A percentile compares a stretch with the other conserved stretches of the same genome.
These are phyloP conservation scores for Argyrosomus japonicus DNA, from an alignment of 2,113 vertebrate genomes.

Conservation along the genomic window DNA sequence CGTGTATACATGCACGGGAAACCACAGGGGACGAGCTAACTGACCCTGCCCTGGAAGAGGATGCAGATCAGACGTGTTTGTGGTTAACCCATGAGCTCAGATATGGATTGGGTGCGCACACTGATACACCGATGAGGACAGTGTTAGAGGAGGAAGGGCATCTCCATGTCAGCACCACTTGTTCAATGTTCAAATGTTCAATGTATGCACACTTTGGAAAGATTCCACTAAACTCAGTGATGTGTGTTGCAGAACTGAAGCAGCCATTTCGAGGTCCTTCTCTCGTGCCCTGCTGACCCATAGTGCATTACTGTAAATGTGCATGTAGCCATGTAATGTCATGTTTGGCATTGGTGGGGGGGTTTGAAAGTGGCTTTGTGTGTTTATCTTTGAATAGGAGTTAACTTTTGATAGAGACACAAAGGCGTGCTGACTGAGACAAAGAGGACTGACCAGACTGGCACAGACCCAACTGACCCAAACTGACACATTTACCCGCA, in stretches of 20 bases:
- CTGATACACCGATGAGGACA: conserved; percentile 40
- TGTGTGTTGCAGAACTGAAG: conserved; percentile 42
- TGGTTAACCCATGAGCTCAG: conserved; percentile 39
- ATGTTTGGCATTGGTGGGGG: neutral
- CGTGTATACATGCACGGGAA: neutral
- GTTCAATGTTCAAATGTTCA: neutral
- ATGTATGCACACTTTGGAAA: conserved; percentile 17
- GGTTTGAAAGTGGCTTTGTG: conserved; percentile 36
- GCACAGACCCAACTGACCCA: conserved; percentile 40
- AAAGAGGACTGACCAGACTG: conserved; percentile 43
- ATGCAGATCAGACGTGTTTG: conserved; percentile 35
- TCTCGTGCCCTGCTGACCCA: conserved; percentile 24
- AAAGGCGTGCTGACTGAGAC: conserved; percentile 30
- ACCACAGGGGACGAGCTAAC: conserved; percentile 2
- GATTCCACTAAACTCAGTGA: conserved; percentile 37
- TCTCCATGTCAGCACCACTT: conserved; percentile 3
- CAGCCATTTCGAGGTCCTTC: conserved; percentile 52
- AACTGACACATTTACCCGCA: conserved; percentile 31
- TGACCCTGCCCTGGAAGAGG: conserved; percentile 44
- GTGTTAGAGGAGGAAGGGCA: conserved; percentile 8
- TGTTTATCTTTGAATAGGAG: conserved; percentile 27
- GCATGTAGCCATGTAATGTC: conserved; percentile 28
- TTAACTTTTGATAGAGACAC: conserved; percentile 38
- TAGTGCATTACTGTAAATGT: conserved; percentile 26
- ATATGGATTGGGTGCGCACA: conserved; percentile 29